A percentile compares a stretch with the other conserved stretches of the same genome.
phyloP scores from a whole-genome alignment of 2,888 invertebrate genomes.

The Hydriomena furcata region DNA sequence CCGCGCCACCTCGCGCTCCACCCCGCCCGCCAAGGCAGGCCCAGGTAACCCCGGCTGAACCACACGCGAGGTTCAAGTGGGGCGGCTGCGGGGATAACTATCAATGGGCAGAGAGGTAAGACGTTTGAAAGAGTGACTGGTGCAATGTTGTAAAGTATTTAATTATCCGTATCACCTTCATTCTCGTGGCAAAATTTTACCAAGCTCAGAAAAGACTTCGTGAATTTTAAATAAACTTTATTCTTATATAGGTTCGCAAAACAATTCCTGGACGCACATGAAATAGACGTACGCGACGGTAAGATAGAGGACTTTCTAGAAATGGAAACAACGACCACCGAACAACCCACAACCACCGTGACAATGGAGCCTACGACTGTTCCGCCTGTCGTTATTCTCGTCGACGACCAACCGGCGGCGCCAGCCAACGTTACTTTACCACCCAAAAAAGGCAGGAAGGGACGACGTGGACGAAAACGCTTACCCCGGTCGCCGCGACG shows the following conservation, averaged over 20 bases:
- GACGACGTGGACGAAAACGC: slow-evolving; percentile 65
- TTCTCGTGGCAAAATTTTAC: too few relatives aligned
- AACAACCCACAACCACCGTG: slow-evolving; percentile 53
- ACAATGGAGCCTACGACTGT: slow-evolving; percentile 58
- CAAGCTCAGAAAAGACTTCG: too few relatives aligned
- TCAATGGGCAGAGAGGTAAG: slow-evolving; percentile 85
- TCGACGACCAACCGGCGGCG: slow-evolving; percentile 75
- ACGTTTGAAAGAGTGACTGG: neutral
- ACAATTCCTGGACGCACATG: slow-evolving; percentile 87
- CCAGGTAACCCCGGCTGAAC: slow-evolving; percentile 87
- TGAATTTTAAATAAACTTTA: too few relatives aligned
- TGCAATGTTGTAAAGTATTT: too few relatives aligned
- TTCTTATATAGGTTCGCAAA: slow-evolving; percentile 85
- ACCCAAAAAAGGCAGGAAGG: slow-evolving; percentile 60
- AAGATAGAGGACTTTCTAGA: slow-evolving; percentile 65
- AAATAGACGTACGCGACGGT: slow-evolving; percentile 77
- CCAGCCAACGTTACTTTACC: slow-evolving; percentile 60
- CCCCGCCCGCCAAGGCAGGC: slow-evolving; percentile 80
- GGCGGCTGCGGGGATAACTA: slow-evolving; percentile 94
- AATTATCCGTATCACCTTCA: too few relatives aligned
- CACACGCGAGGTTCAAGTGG: slow-evolving; percentile 91
- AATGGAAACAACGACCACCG: slow-evolving; percentile 63
- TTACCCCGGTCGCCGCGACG: slow-evolving; percentile 72
- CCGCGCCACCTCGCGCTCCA: slow-evolving; percentile 87
- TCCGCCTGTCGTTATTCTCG: slow-evolving; percentile 71